A percentile compares a stretch with the other conserved stretches of the same genome.
Conservation (phyloP, 2,888 invertebrate species). For the Empis stercorea region DNA sequence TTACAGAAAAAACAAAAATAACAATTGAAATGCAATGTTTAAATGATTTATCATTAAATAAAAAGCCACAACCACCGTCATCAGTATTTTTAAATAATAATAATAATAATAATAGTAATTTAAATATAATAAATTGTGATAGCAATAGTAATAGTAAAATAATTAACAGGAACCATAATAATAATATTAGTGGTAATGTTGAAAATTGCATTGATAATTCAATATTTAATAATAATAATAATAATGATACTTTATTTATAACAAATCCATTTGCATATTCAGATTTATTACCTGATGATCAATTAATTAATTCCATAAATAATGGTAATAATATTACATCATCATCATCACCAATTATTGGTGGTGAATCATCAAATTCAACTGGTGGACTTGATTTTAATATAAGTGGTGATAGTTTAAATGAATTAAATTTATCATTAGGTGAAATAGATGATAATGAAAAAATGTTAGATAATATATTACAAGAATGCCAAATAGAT, state of each 20-base stretch:
- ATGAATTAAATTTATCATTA: slow-evolving; percentile 30
- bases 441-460: slow-evolving; percentile 33
- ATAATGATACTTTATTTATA: slow-evolving; percentile 16
- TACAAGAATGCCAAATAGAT: slow-evolving; percentile 35
- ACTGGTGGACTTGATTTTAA: slow-evolving; percentile 26
- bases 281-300: slow-evolving; percentile 30
- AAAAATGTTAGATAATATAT: slow-evolving; percentile 34
- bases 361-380: slow-evolving; percentile 1
- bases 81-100: slow-evolving; percentile 8
- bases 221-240: too few relatives aligned
- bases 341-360: not conserved
- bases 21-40: slow-evolving; percentile 28
- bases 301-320: slow-evolving; percentile 17
- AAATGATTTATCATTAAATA: slow-evolving; percentile 8
- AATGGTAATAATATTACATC: slow-evolving; percentile 5
- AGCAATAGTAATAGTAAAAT: not conserved
- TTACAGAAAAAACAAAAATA: slow-evolving; percentile 31
- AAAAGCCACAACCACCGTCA: slow-evolving; percentile 8
- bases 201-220: too few relatives aligned
- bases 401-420: slow-evolving; percentile 33
- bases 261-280: slow-evolving; percentile 29
- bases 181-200: too few relatives aligned
- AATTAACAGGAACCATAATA: slow-evolving; percentile 2
- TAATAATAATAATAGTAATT: not conserved
- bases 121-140: not conserved